These are phyloP conservation scores for Holocentrus rufus DNA, from an alignment of 2,797 vertebrate genomes.

Conservation along the genomic window DNA sequence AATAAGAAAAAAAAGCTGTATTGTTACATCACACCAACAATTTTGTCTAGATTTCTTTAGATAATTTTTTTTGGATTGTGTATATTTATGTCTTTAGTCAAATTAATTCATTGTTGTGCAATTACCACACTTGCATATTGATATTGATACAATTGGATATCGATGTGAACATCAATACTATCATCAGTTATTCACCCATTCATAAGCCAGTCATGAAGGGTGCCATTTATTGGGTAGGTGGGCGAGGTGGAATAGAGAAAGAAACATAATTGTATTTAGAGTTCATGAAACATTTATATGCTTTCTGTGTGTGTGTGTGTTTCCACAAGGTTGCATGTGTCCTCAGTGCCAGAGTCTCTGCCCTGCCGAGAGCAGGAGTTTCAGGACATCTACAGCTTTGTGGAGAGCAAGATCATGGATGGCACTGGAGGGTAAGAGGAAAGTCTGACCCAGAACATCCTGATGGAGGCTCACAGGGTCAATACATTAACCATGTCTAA, in stretches of 20 bases:
- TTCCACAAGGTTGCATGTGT: conserved; percentile 89
- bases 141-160: too few species aligned
- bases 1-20: too few species aligned
- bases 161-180: too few species aligned
- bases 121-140: too few species aligned
- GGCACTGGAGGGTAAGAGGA: conserved; percentile 91
- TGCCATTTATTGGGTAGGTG: too few species aligned
- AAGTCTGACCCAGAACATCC: background rate
- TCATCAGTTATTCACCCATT: background rate
- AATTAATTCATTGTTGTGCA: too few species aligned
- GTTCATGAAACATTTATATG: background rate
- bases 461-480: background rate
- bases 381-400: conserved; percentile 94
- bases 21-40: too few species aligned
- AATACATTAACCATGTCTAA: background rate
- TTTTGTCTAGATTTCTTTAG: too few species aligned
- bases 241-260: too few species aligned
- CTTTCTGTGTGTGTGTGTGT: conserved; percentile 1
- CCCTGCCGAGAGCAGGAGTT: conserved; percentile 97
- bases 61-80: too few species aligned
- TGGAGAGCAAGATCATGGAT: conserved; percentile 94
- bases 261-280: background rate
- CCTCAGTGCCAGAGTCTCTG: conserved; percentile 90
- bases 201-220: background rate
- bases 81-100: too few species aligned